Conservation (phyloP, 2,797 vertebrate species). For the Craterocephalus amniculus region DNA sequence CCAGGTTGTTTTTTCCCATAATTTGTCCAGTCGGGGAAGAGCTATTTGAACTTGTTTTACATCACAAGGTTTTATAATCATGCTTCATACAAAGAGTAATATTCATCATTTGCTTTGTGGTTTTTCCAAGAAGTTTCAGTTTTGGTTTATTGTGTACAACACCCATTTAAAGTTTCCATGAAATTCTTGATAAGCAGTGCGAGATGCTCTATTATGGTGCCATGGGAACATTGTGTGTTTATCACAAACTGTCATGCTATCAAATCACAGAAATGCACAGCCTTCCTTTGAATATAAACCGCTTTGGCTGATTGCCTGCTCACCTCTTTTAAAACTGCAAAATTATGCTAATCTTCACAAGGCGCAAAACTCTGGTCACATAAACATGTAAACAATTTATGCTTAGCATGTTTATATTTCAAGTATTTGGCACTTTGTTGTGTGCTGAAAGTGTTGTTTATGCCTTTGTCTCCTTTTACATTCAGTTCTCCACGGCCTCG, state of each 20-base stretch:
- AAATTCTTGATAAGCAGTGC: conserved; percentile 76
- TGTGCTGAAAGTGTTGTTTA: conserved; percentile 82
- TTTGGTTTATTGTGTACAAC: conserved; percentile 17
- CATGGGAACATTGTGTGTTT: conserved; percentile 76
- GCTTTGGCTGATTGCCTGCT: conserved; percentile 57
- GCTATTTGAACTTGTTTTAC: conserved; percentile 9
- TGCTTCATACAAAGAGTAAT: not conserved
- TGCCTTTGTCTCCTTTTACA: conserved; percentile 85
- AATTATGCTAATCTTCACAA: conserved; percentile 35
- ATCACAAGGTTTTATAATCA: conserved; percentile 15
- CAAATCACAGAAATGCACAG: conserved; percentile 32
- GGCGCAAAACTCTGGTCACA: conserved; percentile 23
- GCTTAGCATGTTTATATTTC: conserved; percentile 56
- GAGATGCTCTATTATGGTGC: conserved; percentile 85
- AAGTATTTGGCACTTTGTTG: conserved; percentile 63
- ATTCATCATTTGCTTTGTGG: not conserved
- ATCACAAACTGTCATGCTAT: conserved; percentile 56
- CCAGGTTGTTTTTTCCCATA: not conserved
- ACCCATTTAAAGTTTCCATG: conserved; percentile 17
- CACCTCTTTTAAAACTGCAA: conserved; percentile 42
- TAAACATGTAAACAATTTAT: conserved; percentile 39
- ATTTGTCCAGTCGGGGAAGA: conserved; percentile 2
- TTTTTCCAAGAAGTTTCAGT: conserved; percentile 21
- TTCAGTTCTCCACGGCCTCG: conserved; percentile 90
- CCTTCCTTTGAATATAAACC: conserved; percentile 57